phyloP scores from a whole-genome alignment of 2,888 invertebrate genomes.

The Aleiodes alternator region DNA sequence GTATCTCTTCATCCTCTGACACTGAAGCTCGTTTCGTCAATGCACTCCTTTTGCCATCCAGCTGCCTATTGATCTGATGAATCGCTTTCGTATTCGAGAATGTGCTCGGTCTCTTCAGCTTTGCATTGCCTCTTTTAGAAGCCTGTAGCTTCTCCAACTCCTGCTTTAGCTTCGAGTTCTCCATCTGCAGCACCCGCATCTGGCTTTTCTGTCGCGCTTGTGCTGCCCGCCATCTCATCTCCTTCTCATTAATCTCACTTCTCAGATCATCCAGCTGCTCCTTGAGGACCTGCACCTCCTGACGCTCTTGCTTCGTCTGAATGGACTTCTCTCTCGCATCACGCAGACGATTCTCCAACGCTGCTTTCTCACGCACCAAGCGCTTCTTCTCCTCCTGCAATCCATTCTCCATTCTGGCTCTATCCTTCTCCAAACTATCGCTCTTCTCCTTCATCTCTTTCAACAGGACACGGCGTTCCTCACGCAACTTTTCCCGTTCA shows the following conservation, averaged over 20 bases:
- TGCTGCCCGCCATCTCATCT: slow-evolving; percentile 83
- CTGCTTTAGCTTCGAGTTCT: slow-evolving; percentile 80
- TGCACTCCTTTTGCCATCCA: slow-evolving; percentile 65
- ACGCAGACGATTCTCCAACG: slow-evolving; percentile 82
- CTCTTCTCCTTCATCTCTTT: slow-evolving; percentile 78
- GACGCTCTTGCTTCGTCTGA: slow-evolving; percentile 84
- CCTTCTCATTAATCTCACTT: slow-evolving; percentile 84
- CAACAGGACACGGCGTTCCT: slow-evolving; percentile 77
- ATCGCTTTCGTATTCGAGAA: slow-evolving; percentile 85
- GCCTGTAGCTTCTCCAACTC: slow-evolving; percentile 80
- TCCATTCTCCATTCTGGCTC: slow-evolving; percentile 80
- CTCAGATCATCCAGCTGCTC: slow-evolving; percentile 81
- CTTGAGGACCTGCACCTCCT: slow-evolving; percentile 79
- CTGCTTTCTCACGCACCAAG: slow-evolving; percentile 81
- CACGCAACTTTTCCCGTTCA: slow-evolving; percentile 72
- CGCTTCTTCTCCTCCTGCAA: slow-evolving; percentile 84
- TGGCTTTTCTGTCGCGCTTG: slow-evolving; percentile 86
- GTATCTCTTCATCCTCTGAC: slow-evolving; percentile 58
- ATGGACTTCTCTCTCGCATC: slow-evolving; percentile 80
- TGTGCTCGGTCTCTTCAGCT: slow-evolving; percentile 78
- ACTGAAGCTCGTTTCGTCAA: slow-evolving; percentile 54
- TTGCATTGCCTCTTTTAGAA: slow-evolving; percentile 80
- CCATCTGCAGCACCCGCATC: slow-evolving; percentile 84
- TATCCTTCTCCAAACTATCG: slow-evolving; percentile 80
- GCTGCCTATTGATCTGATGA: slow-evolving; percentile 84